Conservation (phyloP, 2,888 invertebrate species). For the Temnothorax ravouxi region DNA sequence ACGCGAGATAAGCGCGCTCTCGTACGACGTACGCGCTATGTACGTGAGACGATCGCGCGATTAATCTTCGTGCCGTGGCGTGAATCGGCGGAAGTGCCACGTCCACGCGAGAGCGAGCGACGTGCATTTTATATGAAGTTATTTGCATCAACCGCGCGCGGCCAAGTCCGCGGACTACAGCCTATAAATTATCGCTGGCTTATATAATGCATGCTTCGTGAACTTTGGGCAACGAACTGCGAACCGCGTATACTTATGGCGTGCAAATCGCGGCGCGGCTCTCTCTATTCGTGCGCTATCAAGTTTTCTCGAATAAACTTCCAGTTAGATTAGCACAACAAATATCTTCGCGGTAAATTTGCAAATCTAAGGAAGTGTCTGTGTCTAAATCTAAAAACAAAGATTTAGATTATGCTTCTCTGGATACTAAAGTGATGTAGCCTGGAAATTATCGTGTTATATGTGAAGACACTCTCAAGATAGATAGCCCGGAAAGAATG, state of each 20-base stretch:
- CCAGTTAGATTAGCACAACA: not conserved
- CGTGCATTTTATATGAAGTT: slow-evolving; percentile 73
- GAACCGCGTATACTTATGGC: not conserved
- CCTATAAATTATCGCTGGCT: slow-evolving; percentile 71
- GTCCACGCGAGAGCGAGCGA: slow-evolving; percentile 67
- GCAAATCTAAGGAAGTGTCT: not conserved
- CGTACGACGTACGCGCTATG: slow-evolving; percentile 43
- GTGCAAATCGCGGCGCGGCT: not conserved
- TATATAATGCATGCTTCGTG: slow-evolving; percentile 64
- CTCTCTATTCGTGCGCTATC: not conserved
- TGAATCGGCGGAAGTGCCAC: slow-evolving; percentile 77
- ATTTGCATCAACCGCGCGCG: slow-evolving; percentile 71
- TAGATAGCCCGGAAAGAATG: slow-evolving; percentile 13
- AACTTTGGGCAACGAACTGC: slow-evolving; percentile 41
- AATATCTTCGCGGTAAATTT: not conserved
- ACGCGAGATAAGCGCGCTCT: slow-evolving; percentile 5
- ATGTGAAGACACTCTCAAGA: not conserved
- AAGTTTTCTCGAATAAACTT: slow-evolving; percentile 4
- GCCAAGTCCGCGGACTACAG: slow-evolving; percentile 57
- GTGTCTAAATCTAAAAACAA: not conserved
- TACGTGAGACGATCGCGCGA: slow-evolving; percentile 64
- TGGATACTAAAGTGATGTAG: not conserved
- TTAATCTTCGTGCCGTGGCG: slow-evolving; percentile 71
- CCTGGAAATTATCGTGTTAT: slow-evolving; percentile 9
- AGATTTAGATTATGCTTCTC: not conserved